Base-by-base conservation (phyloP, 2,113 vertebrate genomes). In the Columbina picui region DNA sequence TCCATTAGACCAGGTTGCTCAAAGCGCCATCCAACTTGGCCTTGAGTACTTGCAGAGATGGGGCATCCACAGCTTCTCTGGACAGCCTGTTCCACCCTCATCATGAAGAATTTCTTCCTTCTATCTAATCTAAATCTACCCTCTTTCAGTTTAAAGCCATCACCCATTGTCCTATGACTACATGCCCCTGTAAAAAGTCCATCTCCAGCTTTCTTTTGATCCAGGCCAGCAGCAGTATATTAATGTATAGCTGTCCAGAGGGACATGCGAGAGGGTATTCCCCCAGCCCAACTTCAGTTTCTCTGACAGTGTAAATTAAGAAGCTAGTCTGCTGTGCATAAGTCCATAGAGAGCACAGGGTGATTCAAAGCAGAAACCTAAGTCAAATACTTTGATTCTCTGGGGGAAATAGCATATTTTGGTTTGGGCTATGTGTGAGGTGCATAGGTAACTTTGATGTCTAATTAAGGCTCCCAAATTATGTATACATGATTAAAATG, bases 401-500 rank as follows among this genome's bases (percentile, higher is more conserved):
- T 22, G 21, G 65, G 38, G 30, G 43, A 56, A 84, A 47, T 10
- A 55, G 0, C 0, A 0, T 23, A 5, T 75, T 89, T 74, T 45
- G 86, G 5, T 61, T 82, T 61, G 16, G 19, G 7, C 16, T 60
- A 1, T 32, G 6, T 12, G 4, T 38, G 34, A 82, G 16, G 34
- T 55, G 7, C 18, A 1, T 49, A 9, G 7, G 9, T 64, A 73
- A 64, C 13, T 53, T 38, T 68, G 20, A 10, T 47, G 25, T 75
- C 10, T 73, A 26, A 78, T 74, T 90, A 36, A 69, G n/a, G 50
- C 36, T 26, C 36, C 12, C 32, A 32, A 30, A 6, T 71, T 63
- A 23, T 2, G 2, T 30, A 27, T 0, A 0, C n/a, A 29, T 18
- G 19, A n/a, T 55, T 78, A 34, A 67, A 96, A 53, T 56, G 23